These are phyloP conservation scores for Pachycephus smyrnensis DNA, from an alignment of 2,888 invertebrate genomes.

Conservation along the genomic window DNA sequence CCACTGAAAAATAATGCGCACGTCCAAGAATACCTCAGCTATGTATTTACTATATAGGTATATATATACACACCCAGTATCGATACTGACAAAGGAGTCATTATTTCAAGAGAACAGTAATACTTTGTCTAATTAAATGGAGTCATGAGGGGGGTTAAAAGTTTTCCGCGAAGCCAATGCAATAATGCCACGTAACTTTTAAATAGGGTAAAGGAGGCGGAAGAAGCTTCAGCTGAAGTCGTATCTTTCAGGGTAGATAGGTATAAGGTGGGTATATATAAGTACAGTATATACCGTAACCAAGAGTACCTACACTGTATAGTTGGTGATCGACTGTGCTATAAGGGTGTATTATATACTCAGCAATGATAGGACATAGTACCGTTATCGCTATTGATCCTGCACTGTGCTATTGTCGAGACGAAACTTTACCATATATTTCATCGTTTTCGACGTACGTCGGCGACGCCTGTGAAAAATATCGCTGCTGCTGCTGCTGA, in stretches of 20 bases:
- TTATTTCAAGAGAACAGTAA: neutral
- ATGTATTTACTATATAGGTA: neutral
- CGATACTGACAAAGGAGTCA: neutral
- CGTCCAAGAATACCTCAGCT: neutral
- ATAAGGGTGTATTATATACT: neutral
- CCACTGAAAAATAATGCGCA: neutral
- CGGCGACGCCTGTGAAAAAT: neutral
- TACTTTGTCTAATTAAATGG: neutral
- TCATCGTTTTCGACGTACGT: neutral
- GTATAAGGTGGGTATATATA: neutral
- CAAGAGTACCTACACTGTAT: neutral
- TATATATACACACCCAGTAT: no score
- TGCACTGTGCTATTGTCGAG: neutral
- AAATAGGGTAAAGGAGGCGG: neutral
- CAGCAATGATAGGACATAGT: neutral
- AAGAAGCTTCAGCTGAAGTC: neutral
- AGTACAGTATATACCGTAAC: neutral
- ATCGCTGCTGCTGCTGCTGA: neutral
- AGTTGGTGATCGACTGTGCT: neutral
- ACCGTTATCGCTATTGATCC: neutral
- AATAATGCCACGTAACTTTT: neutral
- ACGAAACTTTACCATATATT: neutral
- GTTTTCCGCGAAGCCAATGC: neutral
- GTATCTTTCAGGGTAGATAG: neutral
- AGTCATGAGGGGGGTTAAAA: neutral